phyloP scores from a whole-genome alignment of 2,113 vertebrate genomes.

The Cyanocitta stelleri region DNA sequence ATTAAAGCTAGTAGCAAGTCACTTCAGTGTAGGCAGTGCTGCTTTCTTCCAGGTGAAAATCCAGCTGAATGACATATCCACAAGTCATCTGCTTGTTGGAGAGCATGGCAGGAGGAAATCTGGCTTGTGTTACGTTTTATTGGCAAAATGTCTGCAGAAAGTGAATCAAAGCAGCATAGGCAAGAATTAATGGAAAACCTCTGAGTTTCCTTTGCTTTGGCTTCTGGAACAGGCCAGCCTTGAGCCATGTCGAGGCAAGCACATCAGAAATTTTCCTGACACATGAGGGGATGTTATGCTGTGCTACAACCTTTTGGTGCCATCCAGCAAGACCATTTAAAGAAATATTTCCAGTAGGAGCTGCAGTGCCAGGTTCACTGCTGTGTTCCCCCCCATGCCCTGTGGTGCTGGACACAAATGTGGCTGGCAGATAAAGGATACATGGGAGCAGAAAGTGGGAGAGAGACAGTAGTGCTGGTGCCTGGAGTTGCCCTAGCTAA shows the following conservation, averaged over 20 bases:
- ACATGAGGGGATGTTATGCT: background rate
- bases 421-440: background rate
- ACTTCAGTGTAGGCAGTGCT: slow-evolving; percentile 7
- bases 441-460: background rate
- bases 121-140: background rate
- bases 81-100: background rate
- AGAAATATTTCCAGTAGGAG: background rate
- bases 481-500: background rate
- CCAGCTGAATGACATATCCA: slow-evolving; percentile 33
- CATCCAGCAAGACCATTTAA: background rate
- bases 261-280: background rate
- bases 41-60: slow-evolving; percentile 49
- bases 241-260: background rate
- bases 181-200: background rate
- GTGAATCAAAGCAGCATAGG: background rate
- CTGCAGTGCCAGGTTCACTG: background rate
- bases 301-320: background rate
- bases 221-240: background rate
- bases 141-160: slow-evolving; percentile 14
- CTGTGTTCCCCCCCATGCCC: background rate
- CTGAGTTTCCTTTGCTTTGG: background rate
- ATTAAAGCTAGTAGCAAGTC: slow-evolving; percentile 45
- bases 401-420: background rate
- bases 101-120: slow-evolving; percentile 1
- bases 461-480: too few relatives aligned